A percentile compares a stretch with the other conserved stretches of the same genome.
Evolutionary conservation across 2,797 vertebrate species (phyloP).

Genomic region (Phrynocephalus guinanensis): DNA sequence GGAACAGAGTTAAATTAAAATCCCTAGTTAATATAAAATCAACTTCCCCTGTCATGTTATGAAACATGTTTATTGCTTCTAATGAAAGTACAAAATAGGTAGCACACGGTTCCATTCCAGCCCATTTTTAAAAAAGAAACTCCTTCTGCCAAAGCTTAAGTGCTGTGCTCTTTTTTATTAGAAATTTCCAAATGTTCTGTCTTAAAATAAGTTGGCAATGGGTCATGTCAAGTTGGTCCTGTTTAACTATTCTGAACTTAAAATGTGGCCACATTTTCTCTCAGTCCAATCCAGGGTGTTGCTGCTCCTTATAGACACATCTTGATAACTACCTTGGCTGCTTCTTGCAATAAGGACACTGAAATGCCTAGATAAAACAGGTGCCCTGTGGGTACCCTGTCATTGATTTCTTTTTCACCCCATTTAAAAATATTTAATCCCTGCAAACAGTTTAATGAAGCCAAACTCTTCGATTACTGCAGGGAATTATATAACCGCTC

Average conservation of each 20-base stretch:
- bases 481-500: not conserved
- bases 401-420: constrained; percentile 9
- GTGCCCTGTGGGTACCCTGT: not conserved
- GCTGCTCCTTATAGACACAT: constrained; percentile 64
- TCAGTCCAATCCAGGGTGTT: constrained; percentile 67
- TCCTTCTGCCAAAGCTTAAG: constrained; percentile 82
- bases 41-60: constrained; percentile 25
- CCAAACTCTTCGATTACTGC: not conserved
- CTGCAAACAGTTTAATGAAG: constrained; percentile 15
- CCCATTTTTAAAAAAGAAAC: constrained; percentile 70
- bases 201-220: constrained; percentile 81
- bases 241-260: constrained; percentile 73
- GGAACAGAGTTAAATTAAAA: not conserved
- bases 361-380: constrained; percentile 48
- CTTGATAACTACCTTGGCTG: constrained; percentile 30
- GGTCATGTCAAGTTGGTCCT: constrained; percentile 72
- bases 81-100: constrained; percentile 64
- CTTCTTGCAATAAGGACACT: constrained; percentile 26
- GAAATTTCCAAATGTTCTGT: constrained; percentile 84
- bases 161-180: constrained; percentile 80
- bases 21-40: not conserved
- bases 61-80: constrained; percentile 67
- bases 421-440: not conserved
- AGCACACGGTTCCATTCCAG: constrained; percentile 62
- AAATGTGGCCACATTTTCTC: constrained; percentile 72